Conservation (phyloP, 2,113 vertebrate genomes). For the Ancistrus triradiatus region DNA sequence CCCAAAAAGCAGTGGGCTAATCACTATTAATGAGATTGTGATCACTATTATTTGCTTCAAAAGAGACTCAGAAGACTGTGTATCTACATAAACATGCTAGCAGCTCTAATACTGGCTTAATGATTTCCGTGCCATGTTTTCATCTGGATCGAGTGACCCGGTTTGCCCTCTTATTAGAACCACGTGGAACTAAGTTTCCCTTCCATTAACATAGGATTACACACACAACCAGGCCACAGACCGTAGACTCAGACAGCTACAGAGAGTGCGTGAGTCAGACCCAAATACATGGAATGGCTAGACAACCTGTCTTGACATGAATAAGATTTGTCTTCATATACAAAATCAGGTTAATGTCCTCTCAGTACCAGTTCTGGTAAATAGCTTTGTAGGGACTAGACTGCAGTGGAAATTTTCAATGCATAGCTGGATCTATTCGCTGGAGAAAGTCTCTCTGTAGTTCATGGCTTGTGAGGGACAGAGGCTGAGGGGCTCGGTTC, state of each 20-base stretch:
- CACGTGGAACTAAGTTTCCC: constrained; percentile 21
- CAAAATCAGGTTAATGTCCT: constrained; percentile 2
- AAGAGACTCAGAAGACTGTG: constrained; percentile 44
- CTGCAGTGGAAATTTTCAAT: constrained; percentile 10
- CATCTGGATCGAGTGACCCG: constrained; percentile 23
- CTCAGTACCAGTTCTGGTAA: constrained; percentile 13
- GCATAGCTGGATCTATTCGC: constrained; percentile 2
- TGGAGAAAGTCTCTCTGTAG: constrained; percentile 14
- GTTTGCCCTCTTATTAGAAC: constrained; percentile 19
- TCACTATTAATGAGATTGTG: constrained; percentile 56
- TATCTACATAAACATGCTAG: constrained; percentile 55
- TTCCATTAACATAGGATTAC: constrained; percentile 18
- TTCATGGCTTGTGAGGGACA: constrained; percentile 30
- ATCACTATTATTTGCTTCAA: constrained; percentile 55
- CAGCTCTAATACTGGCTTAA: constrained; percentile 51
- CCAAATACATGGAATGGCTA: constrained; percentile 20
- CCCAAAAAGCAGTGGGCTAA: constrained; percentile 35
- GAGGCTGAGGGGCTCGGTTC: constrained; percentile 51
- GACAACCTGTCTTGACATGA: constrained; percentile 24
- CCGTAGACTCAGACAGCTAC: constrained; percentile 21
- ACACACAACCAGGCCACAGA: constrained; percentile 1
- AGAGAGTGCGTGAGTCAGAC: background rate
- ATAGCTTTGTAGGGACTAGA: constrained; percentile 15
- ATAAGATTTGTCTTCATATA: constrained; percentile 13
- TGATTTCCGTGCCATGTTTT: constrained; percentile 56